phyloP scores from a whole-genome alignment of 2,113 vertebrate genomes.

The Silurus glanis region DNA sequence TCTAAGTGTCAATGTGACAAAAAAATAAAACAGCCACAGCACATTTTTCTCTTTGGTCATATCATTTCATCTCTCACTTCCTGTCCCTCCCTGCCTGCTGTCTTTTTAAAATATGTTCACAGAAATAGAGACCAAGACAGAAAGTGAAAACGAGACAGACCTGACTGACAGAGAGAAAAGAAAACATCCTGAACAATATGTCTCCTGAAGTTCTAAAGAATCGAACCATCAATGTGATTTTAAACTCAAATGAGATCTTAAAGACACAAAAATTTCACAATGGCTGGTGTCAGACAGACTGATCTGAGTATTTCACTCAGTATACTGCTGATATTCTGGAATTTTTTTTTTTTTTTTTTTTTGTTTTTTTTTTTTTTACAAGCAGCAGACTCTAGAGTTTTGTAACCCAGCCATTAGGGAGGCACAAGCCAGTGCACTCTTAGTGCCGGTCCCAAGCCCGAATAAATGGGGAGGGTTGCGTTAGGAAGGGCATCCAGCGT shows the following conservation, averaged over 20 bases:
- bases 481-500: too few species aligned
- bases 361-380: neutral
- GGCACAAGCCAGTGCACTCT: too few species aligned
- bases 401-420: too few species aligned
- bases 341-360: neutral
- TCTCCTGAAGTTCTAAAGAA: neutral
- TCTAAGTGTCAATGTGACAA: neutral
- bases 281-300: too few species aligned
- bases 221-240: neutral
- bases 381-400: neutral
- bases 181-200: neutral
- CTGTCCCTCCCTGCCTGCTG: constrained; percentile 17
- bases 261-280: neutral
- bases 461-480: too few species aligned
- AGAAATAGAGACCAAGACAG: neutral
- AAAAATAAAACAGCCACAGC: neutral
- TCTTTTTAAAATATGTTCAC: neutral
- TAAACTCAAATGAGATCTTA: neutral
- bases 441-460: too few species aligned
- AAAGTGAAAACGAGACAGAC: neutral
- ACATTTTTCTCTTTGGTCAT: neutral
- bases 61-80: constrained; percentile 21
- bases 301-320: neutral
- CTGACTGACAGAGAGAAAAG: neutral
- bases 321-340: neutral